A percentile compares a stretch with the other conserved stretches of the same genome.
Evolutionary conservation across 2,113 vertebrate genomes (phyloP).

Genomic region (Brachirus orientalis): DNA sequence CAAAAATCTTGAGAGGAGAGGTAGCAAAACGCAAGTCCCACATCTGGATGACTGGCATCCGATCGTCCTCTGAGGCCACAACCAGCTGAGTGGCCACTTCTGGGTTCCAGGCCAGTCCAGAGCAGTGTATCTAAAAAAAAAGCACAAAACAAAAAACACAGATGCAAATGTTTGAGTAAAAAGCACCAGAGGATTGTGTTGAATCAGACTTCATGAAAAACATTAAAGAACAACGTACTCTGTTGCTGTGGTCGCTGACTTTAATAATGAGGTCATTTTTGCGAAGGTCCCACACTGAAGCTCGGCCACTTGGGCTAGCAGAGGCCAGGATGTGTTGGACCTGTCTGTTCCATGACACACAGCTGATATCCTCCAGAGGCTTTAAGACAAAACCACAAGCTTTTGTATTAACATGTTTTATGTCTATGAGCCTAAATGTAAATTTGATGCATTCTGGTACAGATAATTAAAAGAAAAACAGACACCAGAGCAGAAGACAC

Average conservation of each 20-base stretch:
- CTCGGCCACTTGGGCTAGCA: conserved; percentile 89
- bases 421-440: too few relatives aligned
- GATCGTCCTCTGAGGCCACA: conserved; percentile 93
- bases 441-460: too few relatives aligned
- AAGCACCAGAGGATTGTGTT: background rate
- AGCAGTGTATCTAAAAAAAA: conserved; percentile 92
- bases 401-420: background rate
- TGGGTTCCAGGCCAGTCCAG: conserved; percentile 95
- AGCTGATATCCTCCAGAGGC: conserved; percentile 94
- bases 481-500: too few relatives aligned
- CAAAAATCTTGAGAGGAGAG: conserved; percentile 92
- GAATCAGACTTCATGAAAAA: background rate
- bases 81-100: conserved; percentile 97
- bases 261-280: conserved; percentile 98
- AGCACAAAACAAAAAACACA: background rate
- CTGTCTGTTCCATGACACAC: conserved; percentile 83
- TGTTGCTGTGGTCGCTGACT: conserved; percentile 98
- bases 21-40: conserved; percentile 98
- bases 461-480: too few relatives aligned
- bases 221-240: conserved; percentile 77
- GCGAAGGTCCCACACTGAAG: conserved; percentile 95
- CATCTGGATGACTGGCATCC: conserved; percentile 95
- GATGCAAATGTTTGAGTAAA: background rate
- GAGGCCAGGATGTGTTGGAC: conserved; percentile 88
- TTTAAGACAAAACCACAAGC: conserved; percentile 56